Conservation (phyloP, 2,113 vertebrate species). For the Sula dactylatra region DNA sequence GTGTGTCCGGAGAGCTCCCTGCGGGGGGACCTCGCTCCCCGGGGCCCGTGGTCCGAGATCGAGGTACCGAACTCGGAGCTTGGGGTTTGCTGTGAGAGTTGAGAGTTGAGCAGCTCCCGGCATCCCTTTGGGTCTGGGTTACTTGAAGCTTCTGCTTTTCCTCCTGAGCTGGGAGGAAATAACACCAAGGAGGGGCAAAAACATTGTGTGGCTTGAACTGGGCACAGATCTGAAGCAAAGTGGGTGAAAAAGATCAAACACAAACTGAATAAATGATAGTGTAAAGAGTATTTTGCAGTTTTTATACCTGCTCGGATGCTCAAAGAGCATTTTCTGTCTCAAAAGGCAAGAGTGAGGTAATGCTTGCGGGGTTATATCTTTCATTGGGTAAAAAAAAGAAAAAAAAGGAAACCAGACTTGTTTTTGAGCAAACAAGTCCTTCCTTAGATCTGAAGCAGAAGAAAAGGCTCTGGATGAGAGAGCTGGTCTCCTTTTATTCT, state of each 20-base stretch:
- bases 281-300: background rate
- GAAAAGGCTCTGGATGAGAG: background rate
- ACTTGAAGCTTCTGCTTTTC: background rate
- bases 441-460: background rate
- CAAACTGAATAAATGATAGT: background rate
- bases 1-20: rapidly evolving
- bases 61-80: background rate
- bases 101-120: background rate
- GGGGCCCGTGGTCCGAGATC: rapidly evolving
- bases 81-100: background rate
- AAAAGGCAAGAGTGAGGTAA: background rate
- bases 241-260: background rate
- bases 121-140: background rate
- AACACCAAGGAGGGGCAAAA: background rate
- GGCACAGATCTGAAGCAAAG: background rate
- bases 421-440: background rate
- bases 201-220: background rate
- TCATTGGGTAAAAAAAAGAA: background rate
- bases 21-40: rapidly evolving
- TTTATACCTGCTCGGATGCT: background rate
- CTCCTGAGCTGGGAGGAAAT: background rate
- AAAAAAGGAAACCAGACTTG: background rate
- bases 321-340: background rate
- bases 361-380: background rate
- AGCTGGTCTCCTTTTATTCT: background rate